Evolutionary conservation across 2,888 invertebrate species (phyloP), one percentile per base, ranked within the genome.

Genomic region (Xanthostigma xanthostigma): DNA sequence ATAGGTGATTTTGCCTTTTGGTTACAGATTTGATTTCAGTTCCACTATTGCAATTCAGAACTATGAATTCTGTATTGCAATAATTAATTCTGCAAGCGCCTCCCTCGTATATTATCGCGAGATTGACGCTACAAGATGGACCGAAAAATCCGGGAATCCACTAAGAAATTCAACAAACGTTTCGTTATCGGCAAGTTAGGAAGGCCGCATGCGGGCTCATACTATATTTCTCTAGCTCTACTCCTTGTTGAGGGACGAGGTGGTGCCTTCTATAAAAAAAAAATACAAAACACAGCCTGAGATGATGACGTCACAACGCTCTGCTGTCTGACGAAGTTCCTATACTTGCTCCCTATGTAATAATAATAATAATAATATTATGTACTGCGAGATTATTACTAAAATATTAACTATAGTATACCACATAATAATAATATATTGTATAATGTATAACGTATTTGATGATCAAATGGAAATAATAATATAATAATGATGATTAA

Each of bases 171-270:
- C 27, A 27, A 27, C 27, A 27, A 27, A 6, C 3, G 27, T 27
- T 27, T 27, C 27, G 27, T 27, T 27, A 27, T 27, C 27, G 27
- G 27, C 27, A 27, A 27, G 27, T 27, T 27, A 6, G 27, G 27
- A 27, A 27, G 27, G 27, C 27, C 27, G 27, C 27, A 27, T 27
- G 27, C 27, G 27, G 27, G 27, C 27, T 27, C 27, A 27, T 27
- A 27, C 39, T 42, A 33, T 42, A 45, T 34, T 42, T 33, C 44
- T 46, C 33, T 40, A 42, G 36, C 42, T 36, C 33, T 45, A 45
- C 44, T 49, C 46, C 47, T 53, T 56, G 56, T 55, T 56, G 56
- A 55, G 56, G 55, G 54, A 55, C 55, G 51, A 48, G 53, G 55
- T 27, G 27, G 27, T 56, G 57, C 56, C 55, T 55, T 56, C 48